Conservation (phyloP, 35 echinoderm and acorn worm genomes). For the Ophioderma brevispina region DNA sequence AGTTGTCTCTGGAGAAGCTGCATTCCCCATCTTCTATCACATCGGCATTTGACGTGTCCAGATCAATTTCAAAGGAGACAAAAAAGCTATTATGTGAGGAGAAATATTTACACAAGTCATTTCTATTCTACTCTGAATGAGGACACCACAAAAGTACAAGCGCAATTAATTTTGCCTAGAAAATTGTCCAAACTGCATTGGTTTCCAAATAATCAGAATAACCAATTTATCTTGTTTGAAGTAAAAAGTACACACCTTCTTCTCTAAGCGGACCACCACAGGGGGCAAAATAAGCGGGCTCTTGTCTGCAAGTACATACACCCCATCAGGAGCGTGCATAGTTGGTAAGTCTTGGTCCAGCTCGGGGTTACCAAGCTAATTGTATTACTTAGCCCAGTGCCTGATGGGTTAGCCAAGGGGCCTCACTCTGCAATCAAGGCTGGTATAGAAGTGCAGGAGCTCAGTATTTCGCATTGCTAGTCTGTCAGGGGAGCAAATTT, state of each 20-base stretch:
- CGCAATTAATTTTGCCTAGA: no score
- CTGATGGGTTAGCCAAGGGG: constrained; percentile 67
- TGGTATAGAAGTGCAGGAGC: constrained; percentile 80
- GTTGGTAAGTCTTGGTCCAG: constrained; percentile 86
- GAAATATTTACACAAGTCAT: no score
- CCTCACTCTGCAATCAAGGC: constrained; percentile 38
- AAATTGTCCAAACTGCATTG: no score
- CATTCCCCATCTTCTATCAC: background rate
- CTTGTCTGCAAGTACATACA: constrained; percentile 74
- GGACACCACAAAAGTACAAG: no score
- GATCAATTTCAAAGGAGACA: background rate
- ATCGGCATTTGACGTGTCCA: background rate
- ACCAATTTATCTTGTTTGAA: no score
- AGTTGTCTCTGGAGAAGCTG: background rate
- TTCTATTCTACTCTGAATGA: no score
- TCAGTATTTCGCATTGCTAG: constrained; percentile 87
- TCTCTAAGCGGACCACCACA: constrained; percentile 51
- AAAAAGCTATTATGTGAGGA: background rate
- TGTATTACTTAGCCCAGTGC: constrained; percentile 78
- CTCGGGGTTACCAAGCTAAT: constrained; percentile 65
- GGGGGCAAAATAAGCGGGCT: constrained; percentile 59
- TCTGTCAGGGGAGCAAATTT: no score
- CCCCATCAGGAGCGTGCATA: constrained; percentile 88
- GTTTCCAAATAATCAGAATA: no score
- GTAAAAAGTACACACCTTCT: constrained; percentile 52